Percentiles rank a stretch among this genome's conserved stretches.
phyloP scores from a whole-genome alignment of 2,113 vertebrate species.

The Kobus ellipsiprymnus region DNA sequence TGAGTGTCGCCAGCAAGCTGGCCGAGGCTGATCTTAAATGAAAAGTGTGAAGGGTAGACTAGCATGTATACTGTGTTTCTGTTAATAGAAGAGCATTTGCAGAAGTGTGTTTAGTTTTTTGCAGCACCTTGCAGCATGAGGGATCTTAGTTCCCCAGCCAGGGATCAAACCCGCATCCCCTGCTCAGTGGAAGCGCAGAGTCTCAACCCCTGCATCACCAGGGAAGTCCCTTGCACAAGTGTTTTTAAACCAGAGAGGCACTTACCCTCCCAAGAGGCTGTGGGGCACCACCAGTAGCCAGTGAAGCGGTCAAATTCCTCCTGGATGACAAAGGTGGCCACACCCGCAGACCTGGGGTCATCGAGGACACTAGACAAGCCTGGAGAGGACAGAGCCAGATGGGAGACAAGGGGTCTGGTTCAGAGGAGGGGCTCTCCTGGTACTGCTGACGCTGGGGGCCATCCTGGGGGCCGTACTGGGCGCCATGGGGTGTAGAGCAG shows the following conservation, averaged over 20 bases:
- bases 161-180: not conserved
- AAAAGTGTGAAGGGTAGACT: not conserved
- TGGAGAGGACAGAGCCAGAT: constrained; percentile 33
- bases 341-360: constrained; percentile 94
- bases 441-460: rapidly evolving
- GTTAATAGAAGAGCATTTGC: rapidly evolving
- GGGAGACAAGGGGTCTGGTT: not conserved
- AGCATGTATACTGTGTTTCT: not conserved
- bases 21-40: not conserved
- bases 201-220: not conserved
- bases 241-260: not conserved
- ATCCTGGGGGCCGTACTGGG: rapidly evolving
- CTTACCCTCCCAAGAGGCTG: constrained; percentile 88
- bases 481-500: not conserved
- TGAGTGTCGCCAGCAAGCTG: not conserved
- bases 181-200: not conserved
- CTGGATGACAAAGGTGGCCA: constrained; percentile 98
- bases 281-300: constrained; percentile 97
- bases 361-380: constrained; percentile 92
- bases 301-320: constrained; percentile 98
- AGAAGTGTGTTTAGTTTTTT: not conserved
- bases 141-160: not conserved
- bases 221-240: not conserved
- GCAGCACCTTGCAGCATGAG: not conserved
- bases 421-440: not conserved